Conservation (phyloP, 2,888 invertebrate genomes). For the Abrostola tripartita region DNA sequence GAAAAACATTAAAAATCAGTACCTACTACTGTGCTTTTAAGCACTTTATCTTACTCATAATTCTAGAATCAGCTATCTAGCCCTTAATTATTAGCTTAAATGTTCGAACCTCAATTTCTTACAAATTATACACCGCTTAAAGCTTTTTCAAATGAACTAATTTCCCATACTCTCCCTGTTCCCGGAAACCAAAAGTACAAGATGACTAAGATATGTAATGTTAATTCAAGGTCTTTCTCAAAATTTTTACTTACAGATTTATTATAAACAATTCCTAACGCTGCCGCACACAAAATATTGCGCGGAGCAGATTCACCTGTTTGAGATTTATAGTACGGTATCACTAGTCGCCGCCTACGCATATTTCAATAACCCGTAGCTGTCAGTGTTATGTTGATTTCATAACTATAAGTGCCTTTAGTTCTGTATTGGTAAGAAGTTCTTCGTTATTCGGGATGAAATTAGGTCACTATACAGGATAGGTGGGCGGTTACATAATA, state of each 20-base stretch:
- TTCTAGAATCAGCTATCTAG: too few relatives aligned
- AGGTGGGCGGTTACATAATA: too few relatives aligned
- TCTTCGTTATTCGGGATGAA: not conserved
- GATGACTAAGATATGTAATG: not conserved
- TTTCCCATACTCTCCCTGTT: too few relatives aligned
- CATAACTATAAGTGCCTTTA: slow-evolving; percentile 32
- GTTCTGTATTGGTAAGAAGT: not conserved
- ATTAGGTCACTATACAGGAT: too few relatives aligned
- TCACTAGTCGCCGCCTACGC: slow-evolving; percentile 30
- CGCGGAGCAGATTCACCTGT: slow-evolving; percentile 29
- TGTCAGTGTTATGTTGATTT: slow-evolving; percentile 33
- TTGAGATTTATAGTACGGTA: slow-evolving; percentile 20
- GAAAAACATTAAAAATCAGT: not conserved
- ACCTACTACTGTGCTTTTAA: too few relatives aligned
- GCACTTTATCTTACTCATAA: too few relatives aligned
- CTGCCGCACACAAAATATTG: slow-evolving; percentile 32
- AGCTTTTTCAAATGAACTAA: too few relatives aligned
- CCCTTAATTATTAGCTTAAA: too few relatives aligned
- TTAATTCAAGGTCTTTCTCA: not conserved
- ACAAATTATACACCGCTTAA: too few relatives aligned
- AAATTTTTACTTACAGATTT: slow-evolving; percentile 21
- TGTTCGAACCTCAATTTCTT: too few relatives aligned
- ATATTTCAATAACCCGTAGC: slow-evolving; percentile 38
- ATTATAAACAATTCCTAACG: slow-evolving; percentile 17
- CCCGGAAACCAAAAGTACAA: not conserved